Evolutionary conservation across 1,140 invertebrate genomes (phyloP).

Genomic region (Zelostemma sp.): DNA sequence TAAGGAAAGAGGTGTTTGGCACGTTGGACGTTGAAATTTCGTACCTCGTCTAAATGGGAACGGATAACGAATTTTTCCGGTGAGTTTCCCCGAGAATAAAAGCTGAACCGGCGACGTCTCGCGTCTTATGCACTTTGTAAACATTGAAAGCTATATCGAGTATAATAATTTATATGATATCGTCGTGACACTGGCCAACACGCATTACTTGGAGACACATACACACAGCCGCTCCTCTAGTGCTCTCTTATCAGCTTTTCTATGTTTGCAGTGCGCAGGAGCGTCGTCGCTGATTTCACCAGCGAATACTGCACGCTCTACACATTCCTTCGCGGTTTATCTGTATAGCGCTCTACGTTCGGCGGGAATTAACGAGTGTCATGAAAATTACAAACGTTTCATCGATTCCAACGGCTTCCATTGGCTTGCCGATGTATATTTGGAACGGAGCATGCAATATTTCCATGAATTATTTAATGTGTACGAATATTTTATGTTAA

Average conservation of each 20-base stretch:
- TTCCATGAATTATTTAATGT: neutral
- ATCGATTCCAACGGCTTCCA: constrained; percentile 4
- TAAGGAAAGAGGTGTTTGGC: neutral
- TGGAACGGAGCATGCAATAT: neutral
- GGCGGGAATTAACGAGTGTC: neutral
- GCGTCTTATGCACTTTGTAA: no score
- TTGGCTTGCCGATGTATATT: constrained; percentile 4
- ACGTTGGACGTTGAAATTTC: neutral
- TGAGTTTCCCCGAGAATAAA: neutral
- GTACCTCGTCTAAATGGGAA: neutral
- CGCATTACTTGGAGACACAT: no score
- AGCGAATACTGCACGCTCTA: no score
- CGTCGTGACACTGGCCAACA: no score
- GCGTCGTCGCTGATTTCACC: neutral
- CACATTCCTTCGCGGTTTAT: no score
- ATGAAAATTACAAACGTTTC: neutral
- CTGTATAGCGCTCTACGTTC: no score
- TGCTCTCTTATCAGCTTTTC: no score
- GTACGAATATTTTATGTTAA: neutral
- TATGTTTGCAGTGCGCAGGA: neutral
- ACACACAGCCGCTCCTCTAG: no score
- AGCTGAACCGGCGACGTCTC: no score
- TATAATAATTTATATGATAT: no score
- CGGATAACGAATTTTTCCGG: neutral
- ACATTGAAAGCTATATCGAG: no score